Evolutionary conservation across 2,797 vertebrate genomes (phyloP).

Genomic region (Lepus townsendii): DNA sequence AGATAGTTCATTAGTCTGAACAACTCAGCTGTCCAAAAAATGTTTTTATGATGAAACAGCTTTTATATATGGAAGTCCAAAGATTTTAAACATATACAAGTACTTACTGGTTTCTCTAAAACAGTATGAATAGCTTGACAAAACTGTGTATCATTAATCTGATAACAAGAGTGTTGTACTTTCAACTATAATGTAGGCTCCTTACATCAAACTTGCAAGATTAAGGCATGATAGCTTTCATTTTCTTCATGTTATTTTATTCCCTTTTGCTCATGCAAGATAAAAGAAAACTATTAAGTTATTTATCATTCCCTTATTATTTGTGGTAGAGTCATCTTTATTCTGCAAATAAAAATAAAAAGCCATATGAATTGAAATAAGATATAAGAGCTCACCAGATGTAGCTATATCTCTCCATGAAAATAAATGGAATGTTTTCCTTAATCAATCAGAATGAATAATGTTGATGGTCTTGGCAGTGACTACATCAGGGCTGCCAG

Average conservation of each 20-base stretch:
- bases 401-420: conserved; percentile 71
- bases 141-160: conserved; percentile 63
- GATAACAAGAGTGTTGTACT: conserved; percentile 26
- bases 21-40: conserved; percentile 42
- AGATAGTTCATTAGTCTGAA: conserved; percentile 47
- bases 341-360: conserved; percentile 76
- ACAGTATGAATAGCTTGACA: conserved; percentile 31
- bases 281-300: conserved; percentile 57
- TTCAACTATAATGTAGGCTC: conserved; percentile 4
- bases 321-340: conserved; percentile 54
- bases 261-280: conserved; percentile 60
- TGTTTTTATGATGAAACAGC: conserved; percentile 57
- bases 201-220: conserved; percentile 64
- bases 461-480: conserved; percentile 74
- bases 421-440: conserved; percentile 80
- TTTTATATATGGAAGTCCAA: conserved; percentile 13
- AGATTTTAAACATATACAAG: conserved; percentile 66
- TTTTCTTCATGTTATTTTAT: conserved; percentile 70
- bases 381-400: conserved; percentile 71
- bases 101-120: conserved; percentile 17
- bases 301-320: conserved; percentile 77
- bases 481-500: conserved; percentile 76
- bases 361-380: conserved; percentile 74
- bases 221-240: conserved; percentile 45
- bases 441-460: conserved; percentile 85